Evolutionary conservation across 2,797 vertebrate genomes (phyloP).

Genomic region (Cyclura pinguis): DNA sequence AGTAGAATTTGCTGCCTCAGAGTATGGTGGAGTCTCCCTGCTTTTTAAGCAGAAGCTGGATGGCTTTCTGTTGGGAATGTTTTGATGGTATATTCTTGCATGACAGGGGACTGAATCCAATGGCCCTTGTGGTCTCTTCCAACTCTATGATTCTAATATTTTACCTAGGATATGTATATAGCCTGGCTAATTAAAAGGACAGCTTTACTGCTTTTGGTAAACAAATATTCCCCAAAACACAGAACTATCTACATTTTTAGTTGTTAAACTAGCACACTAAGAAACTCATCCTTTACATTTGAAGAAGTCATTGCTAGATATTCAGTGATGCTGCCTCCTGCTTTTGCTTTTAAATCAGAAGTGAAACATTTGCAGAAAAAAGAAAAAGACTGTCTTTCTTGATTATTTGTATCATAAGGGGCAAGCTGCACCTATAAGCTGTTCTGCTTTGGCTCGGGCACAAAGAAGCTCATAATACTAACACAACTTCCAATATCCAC

Average conservation of each 20-base stretch:
- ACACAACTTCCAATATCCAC: slow-evolving; percentile 56
- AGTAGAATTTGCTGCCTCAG: no score
- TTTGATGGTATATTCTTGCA: no score
- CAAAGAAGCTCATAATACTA: slow-evolving; percentile 53
- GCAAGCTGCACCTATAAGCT: slow-evolving; percentile 36
- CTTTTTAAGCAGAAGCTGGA: no score
- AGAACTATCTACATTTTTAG: slow-evolving; percentile 38
- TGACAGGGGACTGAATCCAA: not conserved
- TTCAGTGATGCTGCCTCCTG: slow-evolving; percentile 29
- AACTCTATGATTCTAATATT: not conserved
- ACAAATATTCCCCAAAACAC: slow-evolving; percentile 41
- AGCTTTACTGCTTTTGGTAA: slow-evolving; percentile 48
- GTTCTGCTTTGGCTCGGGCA: slow-evolving; percentile 49
- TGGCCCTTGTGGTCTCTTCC: no score
- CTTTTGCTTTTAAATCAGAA: slow-evolving; percentile 53
- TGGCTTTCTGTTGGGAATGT: no score
- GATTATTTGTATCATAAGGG: slow-evolving; percentile 55
- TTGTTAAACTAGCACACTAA: slow-evolving; percentile 7
- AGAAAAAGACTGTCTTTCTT: slow-evolving; percentile 23
- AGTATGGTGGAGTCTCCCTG: no score
- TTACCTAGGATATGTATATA: slow-evolving; percentile 21
- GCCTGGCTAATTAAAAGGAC: slow-evolving; percentile 14
- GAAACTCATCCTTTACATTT: slow-evolving; percentile 10
- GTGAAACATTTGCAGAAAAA: slow-evolving; percentile 22
- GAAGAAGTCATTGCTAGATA: slow-evolving; percentile 13